Evolutionary conservation across 1,140 invertebrate species (phyloP).

Genomic region (Bombus terrestris): DNA sequence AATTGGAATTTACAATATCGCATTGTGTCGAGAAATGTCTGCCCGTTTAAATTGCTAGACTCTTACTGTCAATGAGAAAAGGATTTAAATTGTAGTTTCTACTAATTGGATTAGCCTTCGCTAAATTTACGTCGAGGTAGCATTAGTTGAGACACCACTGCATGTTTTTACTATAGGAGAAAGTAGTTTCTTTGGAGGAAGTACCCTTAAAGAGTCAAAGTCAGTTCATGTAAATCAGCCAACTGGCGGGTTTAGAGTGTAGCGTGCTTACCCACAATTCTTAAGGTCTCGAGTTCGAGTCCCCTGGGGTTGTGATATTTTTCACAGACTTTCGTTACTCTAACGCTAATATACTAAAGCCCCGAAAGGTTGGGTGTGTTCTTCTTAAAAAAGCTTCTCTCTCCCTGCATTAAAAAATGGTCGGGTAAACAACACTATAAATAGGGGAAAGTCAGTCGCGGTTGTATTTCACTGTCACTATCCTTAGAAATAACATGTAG

Average conservation of each 20-base stretch:
- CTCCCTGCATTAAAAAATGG: background rate
- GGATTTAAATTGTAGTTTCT: no score
- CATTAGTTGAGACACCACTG: background rate
- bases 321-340: background rate
- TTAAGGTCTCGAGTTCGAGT: background rate
- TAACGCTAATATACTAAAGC: background rate
- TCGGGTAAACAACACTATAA: background rate
- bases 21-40: background rate
- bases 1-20: background rate
- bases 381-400: background rate
- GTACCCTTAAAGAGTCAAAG: background rate
- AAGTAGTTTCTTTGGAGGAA: background rate
- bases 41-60: background rate
- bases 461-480: background rate
- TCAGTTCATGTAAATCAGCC: background rate
- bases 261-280: background rate
- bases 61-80: background rate
- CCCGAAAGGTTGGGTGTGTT: background rate
- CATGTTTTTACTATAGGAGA: background rate
- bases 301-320: background rate
- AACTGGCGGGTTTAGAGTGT: background rate
- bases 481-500: background rate
- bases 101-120: background rate
- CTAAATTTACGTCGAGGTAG: background rate
- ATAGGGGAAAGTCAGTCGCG: background rate